phyloP scores from a whole-genome alignment of 2,888 invertebrate genomes.

The Kuschelorhynchus macadamiae region DNA sequence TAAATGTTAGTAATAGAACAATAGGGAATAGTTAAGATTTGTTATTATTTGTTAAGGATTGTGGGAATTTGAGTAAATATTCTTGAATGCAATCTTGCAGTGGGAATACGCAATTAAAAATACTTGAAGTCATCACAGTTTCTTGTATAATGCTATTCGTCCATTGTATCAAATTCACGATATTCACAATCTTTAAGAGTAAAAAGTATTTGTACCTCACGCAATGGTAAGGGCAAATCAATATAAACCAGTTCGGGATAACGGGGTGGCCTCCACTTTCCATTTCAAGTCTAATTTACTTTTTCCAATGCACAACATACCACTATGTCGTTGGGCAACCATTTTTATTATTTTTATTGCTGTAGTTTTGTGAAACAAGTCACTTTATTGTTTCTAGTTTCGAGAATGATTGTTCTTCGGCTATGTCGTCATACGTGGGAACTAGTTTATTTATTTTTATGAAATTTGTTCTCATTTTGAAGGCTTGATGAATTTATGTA shows the following conservation, averaged over 20 bases:
- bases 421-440: constrained; percentile 57
- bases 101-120: too few species aligned
- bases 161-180: too few species aligned
- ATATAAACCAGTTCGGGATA: constrained; percentile 42
- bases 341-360: constrained; percentile 54
- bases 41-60: too few species aligned
- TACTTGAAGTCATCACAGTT: too few species aligned
- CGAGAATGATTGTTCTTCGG: constrained; percentile 53
- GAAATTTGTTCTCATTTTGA: constrained; percentile 46
- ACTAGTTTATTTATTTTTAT: constrained; percentile 47
- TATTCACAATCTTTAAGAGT: too few species aligned
- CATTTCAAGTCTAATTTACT: constrained; percentile 35
- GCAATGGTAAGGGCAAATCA: constrained; percentile 25
- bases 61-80: too few species aligned
- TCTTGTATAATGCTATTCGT: too few species aligned
- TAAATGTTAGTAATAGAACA: too few species aligned
- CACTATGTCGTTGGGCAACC: constrained; percentile 33
- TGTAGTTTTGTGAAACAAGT: constrained; percentile 54
- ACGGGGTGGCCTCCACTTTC: constrained; percentile 40
- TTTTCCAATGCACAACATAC: constrained; percentile 25
- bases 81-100: too few species aligned
- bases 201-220: too few species aligned
- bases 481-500: constrained; percentile 28
- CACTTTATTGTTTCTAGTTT: constrained; percentile 57
- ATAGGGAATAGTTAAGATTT: too few species aligned